These are phyloP conservation scores for Imbricaverruca yamaguchii DNA, from an alignment of 2,888 invertebrate species.

Conservation along the genomic window DNA sequence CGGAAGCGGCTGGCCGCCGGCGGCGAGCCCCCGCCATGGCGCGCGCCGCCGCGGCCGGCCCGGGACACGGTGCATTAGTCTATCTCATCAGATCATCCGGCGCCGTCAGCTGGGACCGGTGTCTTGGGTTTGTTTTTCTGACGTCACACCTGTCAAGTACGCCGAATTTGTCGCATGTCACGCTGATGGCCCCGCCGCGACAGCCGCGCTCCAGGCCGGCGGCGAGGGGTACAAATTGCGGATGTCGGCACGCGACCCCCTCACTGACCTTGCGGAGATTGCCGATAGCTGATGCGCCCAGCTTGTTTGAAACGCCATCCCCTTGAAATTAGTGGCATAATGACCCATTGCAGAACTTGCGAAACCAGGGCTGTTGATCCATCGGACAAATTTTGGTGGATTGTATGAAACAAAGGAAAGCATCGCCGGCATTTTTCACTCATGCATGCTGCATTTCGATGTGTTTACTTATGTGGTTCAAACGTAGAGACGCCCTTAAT, in stretches of 20 bases:
- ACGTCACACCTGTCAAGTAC: conserved; percentile 4
- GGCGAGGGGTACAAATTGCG: neutral
- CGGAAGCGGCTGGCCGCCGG: neutral
- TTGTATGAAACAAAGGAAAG: too few species aligned
- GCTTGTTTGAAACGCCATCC: too few species aligned
- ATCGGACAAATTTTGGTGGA: too few species aligned
- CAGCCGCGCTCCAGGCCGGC: neutral
- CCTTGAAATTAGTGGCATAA: too few species aligned
- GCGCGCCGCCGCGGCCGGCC: neutral
- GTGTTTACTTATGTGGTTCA: too few species aligned
- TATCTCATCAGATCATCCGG: conserved; percentile 8
- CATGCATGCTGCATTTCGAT: too few species aligned
- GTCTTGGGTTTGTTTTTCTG: neutral
- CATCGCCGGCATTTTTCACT: too few species aligned
- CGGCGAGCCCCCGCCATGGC: neutral
- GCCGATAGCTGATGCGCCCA: too few species aligned
- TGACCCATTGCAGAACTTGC: too few species aligned
- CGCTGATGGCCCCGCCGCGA: neutral
- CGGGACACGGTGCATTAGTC: conserved; percentile 1
- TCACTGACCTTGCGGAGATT: too few species aligned
- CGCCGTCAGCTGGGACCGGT: neutral
- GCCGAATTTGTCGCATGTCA: conserved; percentile 17
- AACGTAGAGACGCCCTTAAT: too few species aligned
- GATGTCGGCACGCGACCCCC: neutral
- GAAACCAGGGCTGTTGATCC: too few species aligned